Percentiles rank a stretch among this genome's conserved stretches.
Evolutionary conservation across 2,113 vertebrate genomes (phyloP).

Genomic region (Bubo blakistoni): DNA sequence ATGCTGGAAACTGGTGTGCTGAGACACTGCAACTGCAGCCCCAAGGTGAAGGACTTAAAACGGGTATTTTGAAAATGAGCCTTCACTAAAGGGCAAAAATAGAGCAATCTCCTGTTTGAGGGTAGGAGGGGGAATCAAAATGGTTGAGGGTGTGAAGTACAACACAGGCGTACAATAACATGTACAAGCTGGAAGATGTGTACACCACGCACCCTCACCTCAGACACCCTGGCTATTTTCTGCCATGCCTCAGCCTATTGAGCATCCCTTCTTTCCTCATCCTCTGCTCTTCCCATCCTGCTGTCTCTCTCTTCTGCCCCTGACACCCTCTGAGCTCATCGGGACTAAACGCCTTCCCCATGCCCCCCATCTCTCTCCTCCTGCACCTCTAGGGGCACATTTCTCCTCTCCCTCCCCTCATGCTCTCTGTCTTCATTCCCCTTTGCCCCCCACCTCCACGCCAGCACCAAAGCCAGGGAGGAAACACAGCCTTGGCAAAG

Average conservation of each 20-base stretch:
- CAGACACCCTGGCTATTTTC: neutral
- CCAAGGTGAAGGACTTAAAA: neutral
- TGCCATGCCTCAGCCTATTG: neutral
- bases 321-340: rapidly evolving
- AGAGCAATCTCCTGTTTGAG: neutral
- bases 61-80: neutral
- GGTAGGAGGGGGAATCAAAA: neutral
- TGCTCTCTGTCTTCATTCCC: neutral
- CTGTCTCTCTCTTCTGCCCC: neutral
- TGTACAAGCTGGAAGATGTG: neutral
- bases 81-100: neutral
- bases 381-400: neutral
- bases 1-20: neutral
- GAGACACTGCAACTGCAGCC: neutral
- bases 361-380: neutral
- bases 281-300: neutral
- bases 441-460: neutral
- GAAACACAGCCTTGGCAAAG: neutral
- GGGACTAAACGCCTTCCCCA: neutral
- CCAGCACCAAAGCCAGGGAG: neutral
- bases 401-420: neutral
- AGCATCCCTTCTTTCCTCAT: neutral
- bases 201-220: rapidly evolving
- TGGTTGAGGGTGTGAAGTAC: neutral
- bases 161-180: neutral